Percentiles rank a stretch among this genome's conserved stretches.
Evolutionary conservation across 2,113 vertebrate genomes (phyloP).

Genomic region (Galbula dea): DNA sequence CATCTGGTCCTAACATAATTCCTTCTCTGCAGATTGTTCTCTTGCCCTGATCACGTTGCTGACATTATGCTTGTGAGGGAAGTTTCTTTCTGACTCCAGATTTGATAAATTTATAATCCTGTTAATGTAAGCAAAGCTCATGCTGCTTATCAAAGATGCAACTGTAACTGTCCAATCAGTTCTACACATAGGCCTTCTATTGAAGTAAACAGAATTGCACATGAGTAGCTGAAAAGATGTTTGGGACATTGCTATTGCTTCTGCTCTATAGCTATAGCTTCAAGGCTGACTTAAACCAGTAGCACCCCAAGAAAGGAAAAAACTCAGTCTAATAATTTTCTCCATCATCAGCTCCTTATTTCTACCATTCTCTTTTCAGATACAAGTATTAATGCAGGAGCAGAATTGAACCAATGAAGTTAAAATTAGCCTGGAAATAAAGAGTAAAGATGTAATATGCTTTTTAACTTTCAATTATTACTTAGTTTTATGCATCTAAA

Average conservation of each 20-base stretch:
- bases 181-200: neutral
- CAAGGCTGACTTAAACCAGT: neutral
- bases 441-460: neutral
- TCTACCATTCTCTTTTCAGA: neutral
- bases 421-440: neutral
- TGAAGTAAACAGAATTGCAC: neutral
- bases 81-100: conserved; percentile 39
- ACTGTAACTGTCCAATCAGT: neutral
- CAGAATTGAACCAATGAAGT: neutral
- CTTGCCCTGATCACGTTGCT: conserved; percentile 2
- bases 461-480: neutral
- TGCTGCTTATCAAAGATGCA: neutral
- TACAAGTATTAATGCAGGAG: neutral
- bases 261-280: neutral
- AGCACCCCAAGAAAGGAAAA: neutral
- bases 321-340: neutral
- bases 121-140: conserved; percentile 22
- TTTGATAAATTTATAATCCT: conserved; percentile 19
- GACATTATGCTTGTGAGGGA: neutral
- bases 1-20: conserved; percentile 1
- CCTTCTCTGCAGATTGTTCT: conserved; percentile 2
- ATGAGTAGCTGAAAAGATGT: neutral
- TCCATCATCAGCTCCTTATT: neutral
- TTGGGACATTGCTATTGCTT: neutral
- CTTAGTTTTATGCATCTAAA: neutral